Percentiles rank a stretch among this genome's conserved stretches.
phyloP scores from a whole-genome alignment of 2,888 invertebrate genomes.

The Harmothoe impar region DNA sequence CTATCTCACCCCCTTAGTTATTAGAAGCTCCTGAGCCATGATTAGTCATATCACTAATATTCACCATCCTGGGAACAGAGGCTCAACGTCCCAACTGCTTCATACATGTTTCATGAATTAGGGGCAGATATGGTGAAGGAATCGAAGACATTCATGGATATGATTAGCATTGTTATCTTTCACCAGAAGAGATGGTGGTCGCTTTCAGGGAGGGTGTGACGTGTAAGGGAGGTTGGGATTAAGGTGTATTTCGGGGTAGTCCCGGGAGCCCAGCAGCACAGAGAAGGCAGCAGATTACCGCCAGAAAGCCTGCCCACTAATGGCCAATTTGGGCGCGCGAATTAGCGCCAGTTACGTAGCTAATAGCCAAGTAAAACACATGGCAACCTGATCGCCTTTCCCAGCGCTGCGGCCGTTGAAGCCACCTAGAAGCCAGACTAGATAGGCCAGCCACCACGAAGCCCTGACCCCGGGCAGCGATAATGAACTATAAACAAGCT shows the following conservation, averaged over 20 bases:
- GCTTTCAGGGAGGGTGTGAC: not conserved
- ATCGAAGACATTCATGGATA: not conserved
- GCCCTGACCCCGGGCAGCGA: not conserved
- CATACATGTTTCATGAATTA: not conserved
- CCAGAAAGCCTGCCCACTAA: constrained; percentile 37
- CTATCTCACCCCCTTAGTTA: not conserved
- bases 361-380: constrained; percentile 60
- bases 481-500: constrained; percentile 45
- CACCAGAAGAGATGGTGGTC: not conserved
- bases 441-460: not conserved
- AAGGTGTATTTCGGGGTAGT: too few species aligned
- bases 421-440: constrained; percentile 15
- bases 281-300: constrained; percentile 51
- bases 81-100: not conserved
- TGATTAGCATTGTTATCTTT: constrained; percentile 2
- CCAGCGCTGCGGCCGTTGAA: constrained; percentile 11
- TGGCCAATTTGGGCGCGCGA: constrained; percentile 59
- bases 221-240: not conserved
- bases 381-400: constrained; percentile 56
- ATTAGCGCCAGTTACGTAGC: constrained; percentile 60
- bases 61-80: not conserved
- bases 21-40: not conserved
- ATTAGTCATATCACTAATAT: constrained; percentile 23
- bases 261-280: constrained; percentile 19
- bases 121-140: not conserved